Percentiles rank a stretch among this genome's conserved stretches.
These are phyloP conservation scores for Zhuqinia jingwanae DNA, from an alignment of 2,888 invertebrate genomes.

Conservation along the genomic window DNA sequence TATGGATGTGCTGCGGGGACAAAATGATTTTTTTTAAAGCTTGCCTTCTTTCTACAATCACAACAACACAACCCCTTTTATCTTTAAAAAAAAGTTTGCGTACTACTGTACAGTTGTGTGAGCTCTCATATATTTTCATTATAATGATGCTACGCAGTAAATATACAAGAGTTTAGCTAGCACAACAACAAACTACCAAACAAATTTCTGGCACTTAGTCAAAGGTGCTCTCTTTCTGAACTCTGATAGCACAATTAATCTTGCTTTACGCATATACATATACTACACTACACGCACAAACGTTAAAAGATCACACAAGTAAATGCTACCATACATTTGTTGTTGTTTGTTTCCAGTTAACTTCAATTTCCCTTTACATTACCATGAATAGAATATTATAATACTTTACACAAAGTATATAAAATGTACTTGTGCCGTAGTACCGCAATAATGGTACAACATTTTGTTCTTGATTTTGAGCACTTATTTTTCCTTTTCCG, in stretches of 20 bases:
- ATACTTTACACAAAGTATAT: not conserved
- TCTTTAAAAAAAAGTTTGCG: not conserved
- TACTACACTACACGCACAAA: not conserved
- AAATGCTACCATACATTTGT: too few relatives aligned
- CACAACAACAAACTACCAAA: conserved; percentile 36
- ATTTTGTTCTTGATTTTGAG: not conserved
- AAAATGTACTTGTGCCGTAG: not conserved
- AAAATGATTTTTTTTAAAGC: conserved; percentile 44
- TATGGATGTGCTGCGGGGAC: conserved; percentile 35
- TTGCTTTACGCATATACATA: conserved; percentile 55
- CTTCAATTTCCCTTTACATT: conserved; percentile 20
- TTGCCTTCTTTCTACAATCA: not conserved
- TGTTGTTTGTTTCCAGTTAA: not conserved
- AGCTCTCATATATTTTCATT: not conserved
- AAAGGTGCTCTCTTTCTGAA: conserved; percentile 59
- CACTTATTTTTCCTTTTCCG: not conserved
- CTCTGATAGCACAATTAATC: conserved; percentile 62
- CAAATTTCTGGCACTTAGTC: conserved; percentile 66
- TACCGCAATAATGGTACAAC: not conserved
- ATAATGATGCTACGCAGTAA: conserved; percentile 7
- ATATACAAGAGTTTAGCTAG: conserved; percentile 28
- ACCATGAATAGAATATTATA: not conserved
- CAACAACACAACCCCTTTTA: not conserved
- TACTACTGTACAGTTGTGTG: not conserved
- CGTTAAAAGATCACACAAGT: not conserved